Evolutionary conservation across 2,113 vertebrate genomes (phyloP).

Genomic region (Spea multiplicata): DNA sequence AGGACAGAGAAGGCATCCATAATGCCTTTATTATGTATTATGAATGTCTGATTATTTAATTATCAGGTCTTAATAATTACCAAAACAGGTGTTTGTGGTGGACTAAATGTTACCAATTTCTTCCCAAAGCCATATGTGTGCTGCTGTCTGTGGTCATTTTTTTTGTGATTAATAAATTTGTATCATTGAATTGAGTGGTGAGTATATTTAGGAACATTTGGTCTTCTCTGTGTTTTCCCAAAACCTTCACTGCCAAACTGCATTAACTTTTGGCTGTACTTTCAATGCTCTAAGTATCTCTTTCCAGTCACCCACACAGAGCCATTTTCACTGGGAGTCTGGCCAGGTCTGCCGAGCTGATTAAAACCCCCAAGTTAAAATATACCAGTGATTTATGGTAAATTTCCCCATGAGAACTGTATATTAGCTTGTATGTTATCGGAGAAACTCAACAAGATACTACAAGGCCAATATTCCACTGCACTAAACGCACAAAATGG

Average conservation of each 20-base stretch:
- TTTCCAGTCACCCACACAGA: conserved; percentile 26
- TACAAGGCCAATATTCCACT: not conserved
- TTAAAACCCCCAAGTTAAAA: conserved; percentile 1
- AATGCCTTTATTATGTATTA: too few relatives aligned
- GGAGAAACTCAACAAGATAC: not conserved
- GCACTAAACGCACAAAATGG: not conserved
- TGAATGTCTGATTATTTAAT: too few relatives aligned
- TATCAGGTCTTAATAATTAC: too few relatives aligned
- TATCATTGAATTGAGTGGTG: not conserved
- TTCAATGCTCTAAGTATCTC: conserved; percentile 16
- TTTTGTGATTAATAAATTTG: conserved; percentile 7
- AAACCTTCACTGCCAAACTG: conserved; percentile 10
- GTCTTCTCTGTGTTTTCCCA: conserved; percentile 14
- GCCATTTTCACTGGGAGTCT: not conserved
- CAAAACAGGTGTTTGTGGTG: too few relatives aligned
- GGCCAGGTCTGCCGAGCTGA: conserved; percentile 1
- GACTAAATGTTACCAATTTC: too few relatives aligned
- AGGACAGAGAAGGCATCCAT: too few relatives aligned
- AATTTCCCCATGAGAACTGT: conserved; percentile 4
- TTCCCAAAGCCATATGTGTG: too few relatives aligned
- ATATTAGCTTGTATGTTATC: not conserved
- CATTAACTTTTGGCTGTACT: conserved; percentile 24
- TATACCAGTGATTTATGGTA: not conserved
- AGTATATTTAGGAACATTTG: conserved; percentile 27
- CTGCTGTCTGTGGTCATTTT: too few relatives aligned